Base-by-base conservation (phyloP, 2,113 vertebrate species). In the Onychostruthus taczanowskii region DNA sequence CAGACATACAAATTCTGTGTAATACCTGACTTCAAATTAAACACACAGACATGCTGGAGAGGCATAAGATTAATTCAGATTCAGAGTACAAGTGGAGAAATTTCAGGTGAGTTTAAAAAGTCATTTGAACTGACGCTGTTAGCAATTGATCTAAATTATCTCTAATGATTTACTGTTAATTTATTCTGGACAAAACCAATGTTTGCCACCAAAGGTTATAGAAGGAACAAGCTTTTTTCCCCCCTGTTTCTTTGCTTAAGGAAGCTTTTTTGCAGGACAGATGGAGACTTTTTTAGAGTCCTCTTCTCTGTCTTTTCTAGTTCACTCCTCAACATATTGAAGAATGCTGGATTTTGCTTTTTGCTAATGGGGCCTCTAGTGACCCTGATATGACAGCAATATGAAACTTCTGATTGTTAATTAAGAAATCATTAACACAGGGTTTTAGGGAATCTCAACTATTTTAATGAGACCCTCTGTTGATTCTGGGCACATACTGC, bases 131-230 rank as follows among this genome's bases (percentile, higher is more conserved):
- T 86, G 81, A 92, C 62, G 28, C 27, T 86, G 55, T 84, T 94
- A 76, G 16, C 22, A 74, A 74, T 31, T 95, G 76, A 94, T 84
- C 66, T 94, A 93, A 94, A 69, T 93, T 85, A 58, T 17, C 46
- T 70, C 19, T 91, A 83, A 95, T 43, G 53, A 91, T 90, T 92
- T 88, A n/a, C 33, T 91, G 37, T 90, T 87, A 89, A 87, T 84
- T 59, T 95, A 28, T 52, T 90, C 44, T 33, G 24, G 17, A 30
- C 49, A 64, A 84, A 90, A 89, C 28, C 37, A 56, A 7, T 68
- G 75, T 64, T 81, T 95, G 23, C 30, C 76, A 31, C 4, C 6
- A 74, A 73, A 44, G 16, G 7, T 62, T 80, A 52, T 17, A 44
- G 37, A 89, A 68, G 12, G 8, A 87, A 39, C 11, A 76, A 28